These are phyloP conservation scores for Cotesia vestalis DNA, from an alignment of 1,140 invertebrate genomes.

Conservation along the genomic window DNA sequence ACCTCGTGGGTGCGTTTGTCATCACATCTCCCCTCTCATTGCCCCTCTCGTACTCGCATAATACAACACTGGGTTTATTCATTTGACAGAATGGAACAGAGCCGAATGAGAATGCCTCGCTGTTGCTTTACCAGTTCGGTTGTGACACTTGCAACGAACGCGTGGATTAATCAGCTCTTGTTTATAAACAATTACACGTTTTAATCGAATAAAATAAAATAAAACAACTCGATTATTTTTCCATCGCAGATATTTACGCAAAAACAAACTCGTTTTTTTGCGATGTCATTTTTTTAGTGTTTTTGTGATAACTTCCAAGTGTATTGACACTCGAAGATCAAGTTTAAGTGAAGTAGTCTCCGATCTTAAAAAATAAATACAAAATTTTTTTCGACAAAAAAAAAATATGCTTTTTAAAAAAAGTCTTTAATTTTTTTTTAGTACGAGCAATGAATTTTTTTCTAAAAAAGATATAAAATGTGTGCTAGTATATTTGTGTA, in stretches of 20 bases:
- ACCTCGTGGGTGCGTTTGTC: slow-evolving; percentile 45
- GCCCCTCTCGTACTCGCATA: not conserved
- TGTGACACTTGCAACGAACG: slow-evolving; percentile 46
- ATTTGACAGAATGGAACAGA: slow-evolving; percentile 42
- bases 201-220: not conserved
- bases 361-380: not conserved
- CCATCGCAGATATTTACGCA: not conserved
- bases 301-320: not conserved
- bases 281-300: not conserved
- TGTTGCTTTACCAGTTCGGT: slow-evolving; percentile 42
- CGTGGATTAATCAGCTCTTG: not conserved
- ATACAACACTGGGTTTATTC: not conserved
- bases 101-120: slow-evolving; percentile 31
- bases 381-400: too few species aligned
- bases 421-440: too few species aligned
- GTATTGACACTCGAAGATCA: slow-evolving; percentile 10
- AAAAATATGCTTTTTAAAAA: too few species aligned
- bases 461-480: too few species aligned
- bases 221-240: not conserved
- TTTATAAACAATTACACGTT: not conserved
- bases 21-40: slow-evolving; percentile 40
- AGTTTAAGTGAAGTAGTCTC: not conserved
- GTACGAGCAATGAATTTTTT: too few species aligned
- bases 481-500: too few species aligned
- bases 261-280: not conserved